Evolutionary conservation across 2,113 vertebrate species (phyloP), one percentile per base, ranked within the genome.

Genomic region (Odontesthes bonariensis): DNA sequence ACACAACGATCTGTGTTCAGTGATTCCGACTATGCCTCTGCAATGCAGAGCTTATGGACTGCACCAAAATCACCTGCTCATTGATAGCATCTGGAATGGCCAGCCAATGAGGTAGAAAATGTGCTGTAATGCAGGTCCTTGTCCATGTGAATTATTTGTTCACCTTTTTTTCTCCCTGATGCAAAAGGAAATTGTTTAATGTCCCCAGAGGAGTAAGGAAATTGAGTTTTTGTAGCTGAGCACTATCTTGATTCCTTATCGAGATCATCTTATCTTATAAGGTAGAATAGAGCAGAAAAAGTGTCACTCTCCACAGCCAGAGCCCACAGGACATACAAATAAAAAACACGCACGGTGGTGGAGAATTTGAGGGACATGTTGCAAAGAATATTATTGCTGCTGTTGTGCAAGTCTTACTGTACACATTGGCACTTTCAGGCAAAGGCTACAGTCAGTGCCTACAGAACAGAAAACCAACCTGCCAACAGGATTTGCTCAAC

Each of bases 1-100:
- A 33, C 55, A 58, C 68, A 72, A 71, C 67, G 73, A 47, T 33
- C 79, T 78, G 67, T 76, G 72, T 73, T 72, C 57, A 86, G 70
- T 66, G 67, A 81, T 82, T 83, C 81, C 73, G 62, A 38, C 66
- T 27, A 61, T 75, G 57, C 83, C 86, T 71, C 86, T 90, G 90
- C 90, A 90, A 85, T 89, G 88, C 88, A 91, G 87, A 88, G 68
- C 62, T 84, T 82, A 86, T 71, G 67, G 83, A 68, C 86, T 91
- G 88, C 83, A 86, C 77, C 85, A 88, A 81, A 84, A 88, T 72
- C 75, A 86, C 88, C 81, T 84, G 86, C 76, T 85, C 68, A 78
- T 71, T 84, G 87, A 85, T 84, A 83, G 70, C 68, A 88, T 86
- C 82, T 82, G 77, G 59, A 83, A 65, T 82, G 84, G 74, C 75